Conservation (phyloP, 1,140 invertebrate genomes). For the Galleria mellonella region DNA sequence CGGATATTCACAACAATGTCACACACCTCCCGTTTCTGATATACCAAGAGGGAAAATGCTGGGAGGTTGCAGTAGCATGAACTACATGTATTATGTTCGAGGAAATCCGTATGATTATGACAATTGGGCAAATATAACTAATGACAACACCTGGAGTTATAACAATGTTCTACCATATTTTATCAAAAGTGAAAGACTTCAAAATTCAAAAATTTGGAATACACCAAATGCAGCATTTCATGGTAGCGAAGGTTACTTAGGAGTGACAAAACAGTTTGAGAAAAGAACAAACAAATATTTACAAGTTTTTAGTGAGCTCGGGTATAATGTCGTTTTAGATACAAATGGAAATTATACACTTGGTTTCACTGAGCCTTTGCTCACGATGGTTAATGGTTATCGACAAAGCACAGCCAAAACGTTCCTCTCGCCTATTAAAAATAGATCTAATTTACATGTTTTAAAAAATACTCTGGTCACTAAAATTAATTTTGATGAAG, state of each 20-base stretch:
- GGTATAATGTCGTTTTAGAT: conserved; percentile 20
- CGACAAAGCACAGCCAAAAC: conserved; percentile 76
- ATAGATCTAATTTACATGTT: conserved; percentile 72
- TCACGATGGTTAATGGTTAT: conserved; percentile 74
- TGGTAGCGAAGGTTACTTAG: conserved; percentile 16
- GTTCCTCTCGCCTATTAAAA: conserved; percentile 70
- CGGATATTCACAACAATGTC: conserved; percentile 73
- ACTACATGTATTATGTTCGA: conserved; percentile 84
- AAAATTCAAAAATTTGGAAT: conserved; percentile 3
- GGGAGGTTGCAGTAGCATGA: conserved; percentile 83
- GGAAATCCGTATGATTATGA: conserved; percentile 76
- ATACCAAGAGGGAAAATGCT: conserved; percentile 81
- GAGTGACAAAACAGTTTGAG: conserved; percentile 14
- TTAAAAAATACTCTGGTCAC: conserved; percentile 26
- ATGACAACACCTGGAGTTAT: conserved; percentile 81
- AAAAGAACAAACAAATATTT: conserved; percentile 11
- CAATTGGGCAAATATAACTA: conserved; percentile 76
- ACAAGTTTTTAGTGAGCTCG: conserved; percentile 25
- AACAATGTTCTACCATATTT: conserved; percentile 73
- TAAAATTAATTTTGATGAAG: conserved; percentile 78
- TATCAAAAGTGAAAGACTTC: conserved; percentile 18
- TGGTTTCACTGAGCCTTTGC: conserved; percentile 44
- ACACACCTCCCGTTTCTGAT: conserved; percentile 76
- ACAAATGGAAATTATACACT: conserved; percentile 21
- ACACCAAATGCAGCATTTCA: conserved; percentile 4